Conservation (phyloP, 1,140 invertebrate genomes). For the Venturia canescens region DNA sequence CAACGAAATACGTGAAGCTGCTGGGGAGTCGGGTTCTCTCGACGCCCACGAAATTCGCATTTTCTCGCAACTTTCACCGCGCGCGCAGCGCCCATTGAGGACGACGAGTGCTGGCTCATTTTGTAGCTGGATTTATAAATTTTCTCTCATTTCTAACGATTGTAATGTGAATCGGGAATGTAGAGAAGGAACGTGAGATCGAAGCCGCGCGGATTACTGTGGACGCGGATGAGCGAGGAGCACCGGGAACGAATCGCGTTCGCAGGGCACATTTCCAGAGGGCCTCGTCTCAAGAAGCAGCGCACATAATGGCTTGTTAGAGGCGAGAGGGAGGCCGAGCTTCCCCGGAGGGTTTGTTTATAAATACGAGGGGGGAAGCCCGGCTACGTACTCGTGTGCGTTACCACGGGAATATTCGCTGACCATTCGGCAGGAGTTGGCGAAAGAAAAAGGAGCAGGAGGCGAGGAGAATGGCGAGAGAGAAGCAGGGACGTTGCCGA, state of each 20-base stretch:
- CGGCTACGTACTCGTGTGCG: conserved; percentile 7
- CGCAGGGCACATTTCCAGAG: conserved; percentile 36
- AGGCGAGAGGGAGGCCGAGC: conserved; percentile 49
- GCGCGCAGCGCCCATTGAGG: too few species aligned
- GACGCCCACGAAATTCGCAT: conserved; percentile 44
- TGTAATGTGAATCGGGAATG: background rate
- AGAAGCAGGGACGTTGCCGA: conserved; percentile 1
- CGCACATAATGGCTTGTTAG: conserved; percentile 55
- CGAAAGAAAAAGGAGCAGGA: conserved; percentile 54
- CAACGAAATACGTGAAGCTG: conserved; percentile 6
- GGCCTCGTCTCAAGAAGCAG: conserved; percentile 43
- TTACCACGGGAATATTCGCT: conserved; percentile 2
- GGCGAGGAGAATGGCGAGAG: conserved; percentile 31
- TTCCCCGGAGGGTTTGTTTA: conserved; percentile 65
- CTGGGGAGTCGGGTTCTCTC: conserved; percentile 20
- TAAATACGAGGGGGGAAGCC: conserved; percentile 54
- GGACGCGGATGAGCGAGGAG: background rate
- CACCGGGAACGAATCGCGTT: conserved; percentile 35
- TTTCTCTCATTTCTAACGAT: conserved; percentile 3
- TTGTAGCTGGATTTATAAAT: background rate
- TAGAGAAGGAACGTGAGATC: background rate
- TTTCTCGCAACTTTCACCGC: conserved; percentile 32
- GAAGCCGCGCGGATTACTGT: background rate
- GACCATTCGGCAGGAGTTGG: conserved; percentile 25
- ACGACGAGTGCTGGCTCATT: too few species aligned